Evolutionary conservation across 2,797 vertebrate genomes (phyloP), one percentile per base, ranked within the genome.

Genomic region (Enteromius trimaculatus): DNA sequence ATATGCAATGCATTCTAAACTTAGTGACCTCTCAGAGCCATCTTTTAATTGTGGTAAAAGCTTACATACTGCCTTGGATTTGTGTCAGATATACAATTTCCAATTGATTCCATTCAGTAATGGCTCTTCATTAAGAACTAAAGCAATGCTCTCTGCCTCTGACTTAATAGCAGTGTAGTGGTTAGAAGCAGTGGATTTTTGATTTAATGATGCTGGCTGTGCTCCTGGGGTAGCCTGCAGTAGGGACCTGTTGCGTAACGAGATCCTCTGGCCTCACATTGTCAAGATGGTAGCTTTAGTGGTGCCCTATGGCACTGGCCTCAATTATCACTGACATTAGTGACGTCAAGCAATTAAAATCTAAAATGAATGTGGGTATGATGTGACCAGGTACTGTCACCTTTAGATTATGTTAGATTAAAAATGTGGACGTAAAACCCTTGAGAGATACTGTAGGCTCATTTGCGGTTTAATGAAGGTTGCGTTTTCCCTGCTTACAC

Each of bases 231-330:
- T 62, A 49, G 23, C 58, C 80, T 42, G 62, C 77, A 42, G 69
- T 49, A 70, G 26, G 68, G 26, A 71, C 75, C 68, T 84, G 84
- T 82, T 86, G 75, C 7, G n/a, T 85, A 77, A 79, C 70, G 53
- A 80, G 64, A 80, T 55, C 62, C 6, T 82, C 37, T 79, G 19
- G 17, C 37, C 58, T 82, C 42, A 74, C 65, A 62, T 85, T 82
- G 49, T 66, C 62, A 60, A 37, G 19, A 44, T 60, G 17, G 66
- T 77, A 37, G 47, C 68, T 65, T 65, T 6, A 6, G 66, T 53
- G 31, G 53, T 65, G 34, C 31, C 29, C 3, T 64, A 29, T 64
- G 5, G 51, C 68, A n/a, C 44, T 81, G 70, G 14, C 42, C 70
- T 62, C 34, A 37, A 60, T 82, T 39, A 44, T 17, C 3, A 31